Evolutionary conservation across 2,113 vertebrate species (phyloP), one percentile per base, ranked within the genome.

Genomic region (Periophthalmodon schlosseri): DNA sequence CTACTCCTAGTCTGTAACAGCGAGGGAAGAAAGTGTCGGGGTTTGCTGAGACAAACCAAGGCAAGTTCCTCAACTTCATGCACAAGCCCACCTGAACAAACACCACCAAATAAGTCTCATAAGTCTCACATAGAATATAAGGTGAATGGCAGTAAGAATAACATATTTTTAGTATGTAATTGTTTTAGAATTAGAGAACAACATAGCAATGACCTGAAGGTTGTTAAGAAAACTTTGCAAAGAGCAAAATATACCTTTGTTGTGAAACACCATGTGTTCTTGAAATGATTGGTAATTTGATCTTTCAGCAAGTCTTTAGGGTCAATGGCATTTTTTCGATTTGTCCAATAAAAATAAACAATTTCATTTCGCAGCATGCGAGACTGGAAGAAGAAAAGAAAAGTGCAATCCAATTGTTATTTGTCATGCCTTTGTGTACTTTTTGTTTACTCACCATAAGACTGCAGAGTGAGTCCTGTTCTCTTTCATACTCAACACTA

Each of bases 311-410:
- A 91, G 52, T 78, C 75, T 20, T 50, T 84, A n/a, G 56, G 78
- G 77, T 95, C 85, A 0, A 95, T 54, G 0, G 87, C 56, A 0
- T 93, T 72, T 11, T 91, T 85, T 21, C 77, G 86, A 34, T 87
- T 94, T 33, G 95, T 94, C 96, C 96, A 98, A 73, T 95, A 94
- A 82, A 99, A 96, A 82, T 95, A 93, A 0, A 95, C 93, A 33
- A 76, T 85, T 92, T 96, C 93, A 20, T 96, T 93, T 20, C 85
- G 89, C 69, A 95, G 93, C 85, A 97, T 81, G 39, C 80, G 85
- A 70, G 95, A 97, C 96, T 97, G 56, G 50, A 0, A 0, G 64
- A 56, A 2, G 76, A n/a, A 67, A 8, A 67, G 2, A 66, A 44
- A 1, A 44, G n/a, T n/a, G 36, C 34, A 44, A 12, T 46, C 11